Conservation (phyloP, 2,113 vertebrate genomes). For the Phalacrocorax carbo region DNA sequence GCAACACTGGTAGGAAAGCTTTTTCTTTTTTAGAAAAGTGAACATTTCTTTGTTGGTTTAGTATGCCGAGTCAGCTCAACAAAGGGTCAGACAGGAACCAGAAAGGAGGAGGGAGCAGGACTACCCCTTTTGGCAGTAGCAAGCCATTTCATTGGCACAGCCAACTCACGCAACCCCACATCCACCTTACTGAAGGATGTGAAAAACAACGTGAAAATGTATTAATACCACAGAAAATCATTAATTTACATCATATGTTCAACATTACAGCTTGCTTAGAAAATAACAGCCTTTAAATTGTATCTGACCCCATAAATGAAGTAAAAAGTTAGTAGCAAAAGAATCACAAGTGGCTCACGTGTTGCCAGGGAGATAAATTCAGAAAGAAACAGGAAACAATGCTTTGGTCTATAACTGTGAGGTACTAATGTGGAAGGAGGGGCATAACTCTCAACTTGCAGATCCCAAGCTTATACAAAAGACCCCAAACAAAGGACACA, state of each 20-base stretch:
- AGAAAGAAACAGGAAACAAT: conserved; percentile 45
- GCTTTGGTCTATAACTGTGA: conserved; percentile 13
- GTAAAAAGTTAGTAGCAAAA: conserved; percentile 2
- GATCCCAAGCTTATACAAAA: not conserved
- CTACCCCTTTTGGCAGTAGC: conserved; percentile 7
- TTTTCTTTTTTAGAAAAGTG: not conserved
- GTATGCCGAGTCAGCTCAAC: not conserved
- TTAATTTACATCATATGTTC: not conserved
- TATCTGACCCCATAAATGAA: not conserved
- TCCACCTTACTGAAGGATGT: not conserved
- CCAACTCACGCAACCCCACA: not conserved
- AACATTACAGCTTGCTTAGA: not conserved
- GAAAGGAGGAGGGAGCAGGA: conserved; percentile 1
- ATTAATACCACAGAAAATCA: not conserved
- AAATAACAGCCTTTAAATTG: not conserved
- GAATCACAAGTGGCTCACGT: not conserved
- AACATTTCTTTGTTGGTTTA: not conserved
- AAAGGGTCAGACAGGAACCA: conserved; percentile 7
- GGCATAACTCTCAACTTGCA: not conserved
- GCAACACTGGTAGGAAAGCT: not conserved
- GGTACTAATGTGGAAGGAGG: conserved; percentile 32
- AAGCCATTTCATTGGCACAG: not conserved
- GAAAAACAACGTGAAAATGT: not conserved
- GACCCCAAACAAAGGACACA: not conserved
- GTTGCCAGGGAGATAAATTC: conserved; percentile 51